Base-by-base conservation (phyloP, 1,140 invertebrate genomes). In the Acyrthosiphon pisum region DNA sequence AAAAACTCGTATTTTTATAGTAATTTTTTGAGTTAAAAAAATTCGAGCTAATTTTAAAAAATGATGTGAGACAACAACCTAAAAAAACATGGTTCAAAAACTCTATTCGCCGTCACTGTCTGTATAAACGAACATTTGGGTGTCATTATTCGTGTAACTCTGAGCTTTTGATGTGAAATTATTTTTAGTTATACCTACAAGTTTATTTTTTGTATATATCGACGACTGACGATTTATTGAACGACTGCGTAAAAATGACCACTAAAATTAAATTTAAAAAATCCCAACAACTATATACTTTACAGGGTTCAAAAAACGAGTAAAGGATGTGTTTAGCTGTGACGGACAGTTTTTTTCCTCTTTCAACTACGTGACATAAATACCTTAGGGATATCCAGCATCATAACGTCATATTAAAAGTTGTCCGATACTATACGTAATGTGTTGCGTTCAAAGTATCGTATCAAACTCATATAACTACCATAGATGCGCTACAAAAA, bases 281-380 rank as follows among this genome's bases (percentile, higher is more conserved):
- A 89, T 50, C 2, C 2, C 22, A 14, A 8, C 14, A 46, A n/a
- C 48, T n/a, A 2, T 37, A 2, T 26, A 35, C n/a, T 37, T 86
- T 86, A 18, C 41, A 4, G 50, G 44, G 53, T 90, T 60, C 4
- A 44, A 90, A 60, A 56, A 60, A 60, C 88, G 53, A 90, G 37
- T 90, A 90, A 41, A 8, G 35, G 50, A 56, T 44, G 22, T 89
- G 50, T 48, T 53, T 60, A 90, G 35, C 3, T 37, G 37, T 89
- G 35, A 89, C 35, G 22, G 41, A 60, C 22, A 37, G n/a, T 37
- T 56, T 89, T 60, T 41, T 30, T 4, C 87, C 50, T 53, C 35
- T 90, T 22, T 26, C 18, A 22, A 44, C 53, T 60, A 90, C 88
- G 88, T 56, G 88, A 90, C 88, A 90, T 60, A 60, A 60, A 60